Evolutionary conservation across 2,888 invertebrate genomes (phyloP).

Genomic region (Hylaea fasciaria): DNA sequence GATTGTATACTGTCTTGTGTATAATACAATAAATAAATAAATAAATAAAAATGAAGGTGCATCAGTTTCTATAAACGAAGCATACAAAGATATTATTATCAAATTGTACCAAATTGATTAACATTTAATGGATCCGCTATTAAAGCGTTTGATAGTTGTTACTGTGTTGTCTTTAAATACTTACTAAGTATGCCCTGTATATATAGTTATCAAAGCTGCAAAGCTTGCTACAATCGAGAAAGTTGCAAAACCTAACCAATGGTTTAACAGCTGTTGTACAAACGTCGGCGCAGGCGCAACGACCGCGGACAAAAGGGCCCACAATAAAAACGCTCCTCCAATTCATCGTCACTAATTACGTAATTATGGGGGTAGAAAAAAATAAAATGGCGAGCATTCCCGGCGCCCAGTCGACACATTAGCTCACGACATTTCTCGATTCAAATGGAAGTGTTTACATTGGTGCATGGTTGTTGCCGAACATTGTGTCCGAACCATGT

Average conservation of each 20-base stretch:
- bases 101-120: no score
- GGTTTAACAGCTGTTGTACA: conserved; percentile 75
- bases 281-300: conserved; percentile 65
- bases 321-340: conserved; percentile 75
- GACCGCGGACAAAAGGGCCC: conserved; percentile 76
- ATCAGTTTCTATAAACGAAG: no score
- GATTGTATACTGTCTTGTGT: no score
- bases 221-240: conserved; percentile 49
- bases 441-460: conserved; percentile 27
- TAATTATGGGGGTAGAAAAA: conserved; percentile 78
- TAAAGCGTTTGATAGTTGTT: no score
- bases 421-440: conserved; percentile 74
- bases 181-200: not conserved
- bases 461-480: conserved; percentile 2
- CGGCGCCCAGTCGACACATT: conserved; percentile 76
- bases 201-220: not conserved
- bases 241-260: conserved; percentile 61
- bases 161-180: no score
- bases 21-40: no score
- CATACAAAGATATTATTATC: no score
- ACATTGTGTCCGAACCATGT: conserved; percentile 7
- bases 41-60: no score
- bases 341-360: conserved; percentile 83
- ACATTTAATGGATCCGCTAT: no score
- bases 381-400: conserved; percentile 76